Conservation (phyloP, 2,113 vertebrate species). For the Megaptera novaeangliae region DNA sequence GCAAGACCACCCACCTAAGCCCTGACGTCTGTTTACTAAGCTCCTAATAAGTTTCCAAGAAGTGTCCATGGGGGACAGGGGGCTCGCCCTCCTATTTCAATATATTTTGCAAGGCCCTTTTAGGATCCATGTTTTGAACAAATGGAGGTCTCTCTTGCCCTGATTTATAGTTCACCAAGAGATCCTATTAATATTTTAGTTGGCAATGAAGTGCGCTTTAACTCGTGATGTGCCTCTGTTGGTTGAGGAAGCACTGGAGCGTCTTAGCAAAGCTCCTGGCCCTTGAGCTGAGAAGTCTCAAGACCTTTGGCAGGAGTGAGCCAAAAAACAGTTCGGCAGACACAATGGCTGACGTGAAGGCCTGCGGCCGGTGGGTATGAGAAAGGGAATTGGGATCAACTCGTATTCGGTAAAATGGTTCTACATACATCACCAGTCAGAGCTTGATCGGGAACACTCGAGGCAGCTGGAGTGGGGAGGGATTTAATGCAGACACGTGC, state of each 20-base stretch:
- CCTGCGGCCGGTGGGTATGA: accelerated
- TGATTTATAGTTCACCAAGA: background rate
- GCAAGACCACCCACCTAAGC: too few relatives aligned
- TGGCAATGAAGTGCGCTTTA: background rate
- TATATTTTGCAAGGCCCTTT: constrained; percentile 49
- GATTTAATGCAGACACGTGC: accelerated
- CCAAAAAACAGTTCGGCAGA: background rate
- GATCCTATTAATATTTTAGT: constrained; percentile 67
- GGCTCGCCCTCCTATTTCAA: constrained; percentile 25
- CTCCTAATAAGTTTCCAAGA: constrained; percentile 44
- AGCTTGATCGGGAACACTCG: too few relatives aligned
- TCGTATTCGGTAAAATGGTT: accelerated
- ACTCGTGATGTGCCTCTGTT: background rate
- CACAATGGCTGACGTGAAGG: accelerated
- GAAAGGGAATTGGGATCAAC: background rate
- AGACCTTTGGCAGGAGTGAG: background rate
- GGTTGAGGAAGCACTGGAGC: accelerated
- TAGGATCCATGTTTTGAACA: constrained; percentile 35
- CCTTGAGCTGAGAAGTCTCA: background rate
- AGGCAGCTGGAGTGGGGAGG: background rate
- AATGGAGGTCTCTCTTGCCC: constrained; percentile 45
- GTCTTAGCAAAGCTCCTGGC: background rate
- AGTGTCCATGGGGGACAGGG: background rate
- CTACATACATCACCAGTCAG: accelerated
- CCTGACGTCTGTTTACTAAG: constrained; percentile 32